Evolutionary conservation across 2,113 vertebrate species (phyloP).

Genomic region (Tylochromis polylepis): DNA sequence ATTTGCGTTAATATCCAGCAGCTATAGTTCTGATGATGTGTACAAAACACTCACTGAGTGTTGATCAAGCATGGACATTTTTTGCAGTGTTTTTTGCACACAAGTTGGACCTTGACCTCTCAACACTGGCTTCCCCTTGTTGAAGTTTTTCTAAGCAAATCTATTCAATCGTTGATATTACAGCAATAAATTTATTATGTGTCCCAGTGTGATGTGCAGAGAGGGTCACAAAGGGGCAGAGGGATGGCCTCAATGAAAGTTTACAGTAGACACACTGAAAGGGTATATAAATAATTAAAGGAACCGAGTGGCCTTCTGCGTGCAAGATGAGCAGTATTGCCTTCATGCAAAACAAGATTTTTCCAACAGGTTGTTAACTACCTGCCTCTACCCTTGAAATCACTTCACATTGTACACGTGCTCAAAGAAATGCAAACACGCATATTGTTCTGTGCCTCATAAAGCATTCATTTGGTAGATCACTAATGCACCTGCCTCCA

Average conservation of each 20-base stretch:
- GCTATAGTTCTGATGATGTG: neutral
- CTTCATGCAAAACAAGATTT: neutral
- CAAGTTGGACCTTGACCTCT: conserved; percentile 67
- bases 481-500: conserved; percentile 33
- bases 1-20: neutral
- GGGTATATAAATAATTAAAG: neutral
- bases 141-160: neutral
- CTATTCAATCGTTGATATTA: neutral
- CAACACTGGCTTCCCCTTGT: neutral
- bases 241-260: neutral
- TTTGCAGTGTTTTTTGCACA: neutral
- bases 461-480: neutral
- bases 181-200: neutral
- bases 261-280: neutral
- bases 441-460: neutral
- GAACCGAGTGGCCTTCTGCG: neutral
- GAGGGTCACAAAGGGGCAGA: neutral
- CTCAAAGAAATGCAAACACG: conserved; percentile 33
- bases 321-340: neutral
- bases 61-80: neutral
- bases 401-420: neutral
- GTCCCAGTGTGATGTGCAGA: neutral
- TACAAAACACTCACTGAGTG: neutral
- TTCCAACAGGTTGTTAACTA: neutral
- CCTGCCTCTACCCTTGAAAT: neutral